These are phyloP conservation scores for Protophormia terraenovae DNA, from an alignment of 2,888 invertebrate genomes.

Conservation along the genomic window DNA sequence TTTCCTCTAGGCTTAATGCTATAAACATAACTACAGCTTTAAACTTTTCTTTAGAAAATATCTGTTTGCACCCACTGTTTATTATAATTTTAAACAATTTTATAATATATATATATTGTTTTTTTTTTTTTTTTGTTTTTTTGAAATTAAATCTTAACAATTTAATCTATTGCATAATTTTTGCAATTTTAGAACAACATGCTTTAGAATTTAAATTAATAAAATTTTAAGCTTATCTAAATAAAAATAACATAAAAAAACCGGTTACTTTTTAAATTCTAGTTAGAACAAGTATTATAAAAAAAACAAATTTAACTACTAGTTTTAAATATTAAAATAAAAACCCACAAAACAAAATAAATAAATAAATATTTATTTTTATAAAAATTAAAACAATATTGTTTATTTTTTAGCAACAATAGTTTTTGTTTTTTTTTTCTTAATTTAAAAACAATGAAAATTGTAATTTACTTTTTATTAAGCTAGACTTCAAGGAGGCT, in stretches of 20 bases:
- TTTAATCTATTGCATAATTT: not conserved
- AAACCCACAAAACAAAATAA: not conserved
- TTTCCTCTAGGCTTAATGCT: too few species aligned
- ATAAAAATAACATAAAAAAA: not conserved
- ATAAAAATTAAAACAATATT: not conserved
- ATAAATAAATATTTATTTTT: not conserved
- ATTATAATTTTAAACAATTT: too few species aligned
- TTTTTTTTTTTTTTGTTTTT: not conserved
- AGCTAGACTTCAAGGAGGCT: conserved; percentile 34
- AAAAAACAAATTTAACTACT: not conserved
- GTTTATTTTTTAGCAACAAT: conserved; percentile 13
- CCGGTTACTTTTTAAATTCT: not conserved
- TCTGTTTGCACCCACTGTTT: too few species aligned
- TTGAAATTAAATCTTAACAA: not conserved
- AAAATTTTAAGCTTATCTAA: not conserved
- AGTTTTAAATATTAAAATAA: not conserved
- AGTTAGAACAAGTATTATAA: not conserved
- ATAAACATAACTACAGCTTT: too few species aligned
- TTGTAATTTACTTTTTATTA: not conserved
- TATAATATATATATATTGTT: not conserved
- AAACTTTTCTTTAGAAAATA: too few species aligned
- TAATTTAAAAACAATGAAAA: conserved; percentile 29
- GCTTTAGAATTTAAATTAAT: not conserved
- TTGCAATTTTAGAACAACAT: not conserved
- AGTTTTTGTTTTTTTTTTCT: too few species aligned